Base-by-base conservation (phyloP, 1,140 invertebrate species). In the Chrysoperla carnea region DNA sequence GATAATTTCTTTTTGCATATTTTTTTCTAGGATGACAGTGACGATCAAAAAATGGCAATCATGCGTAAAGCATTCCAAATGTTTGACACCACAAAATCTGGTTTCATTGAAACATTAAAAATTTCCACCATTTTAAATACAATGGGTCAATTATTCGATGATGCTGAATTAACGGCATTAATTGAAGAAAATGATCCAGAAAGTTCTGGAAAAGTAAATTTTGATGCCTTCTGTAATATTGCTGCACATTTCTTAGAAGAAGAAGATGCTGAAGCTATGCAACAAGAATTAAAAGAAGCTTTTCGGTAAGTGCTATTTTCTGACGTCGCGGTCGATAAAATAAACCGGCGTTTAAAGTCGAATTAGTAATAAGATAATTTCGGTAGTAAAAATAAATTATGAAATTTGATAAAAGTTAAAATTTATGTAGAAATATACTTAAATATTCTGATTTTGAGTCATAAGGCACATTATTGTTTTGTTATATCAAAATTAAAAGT, bases 11-110 rank as follows among this genome's bases (percentile, higher is more conserved):
- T 33, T 33, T 17, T 40, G 14, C 46, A 46, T 49, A 40, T 46
- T 35, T 45, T 49, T 49, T 23, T 56, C 56, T 54, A 51, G 8
- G 52, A 78, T 75, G 75, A 78, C 46, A 76, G 79, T 59, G 78
- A 84, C 60, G 80, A 84, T 49, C 80, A 86, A 61, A 85, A 85
- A 66, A 75, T 79, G 69, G 78, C 79, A 54, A 81, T 89, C 61
- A 84, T 90, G 70, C 80, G 84, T 53, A 89, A 89, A 60, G 87
- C 86, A 48, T 93, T 93, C 69, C 81, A 87, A 62, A 92, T 92
- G 87, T 92, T 91, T 54, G 89, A 93, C 62, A 88, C 85, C 46
- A 79, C 81, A 43, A 90, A 90, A 62, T 76, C 78, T 37, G 89
- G 88, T 8, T 86, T 82, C 62, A 91, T 92, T 44, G 86, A 91